Evolutionary conservation across 2,797 vertebrate species (phyloP), one percentile per base, ranked within the genome.

Genomic region (Nyctalus aviator): DNA sequence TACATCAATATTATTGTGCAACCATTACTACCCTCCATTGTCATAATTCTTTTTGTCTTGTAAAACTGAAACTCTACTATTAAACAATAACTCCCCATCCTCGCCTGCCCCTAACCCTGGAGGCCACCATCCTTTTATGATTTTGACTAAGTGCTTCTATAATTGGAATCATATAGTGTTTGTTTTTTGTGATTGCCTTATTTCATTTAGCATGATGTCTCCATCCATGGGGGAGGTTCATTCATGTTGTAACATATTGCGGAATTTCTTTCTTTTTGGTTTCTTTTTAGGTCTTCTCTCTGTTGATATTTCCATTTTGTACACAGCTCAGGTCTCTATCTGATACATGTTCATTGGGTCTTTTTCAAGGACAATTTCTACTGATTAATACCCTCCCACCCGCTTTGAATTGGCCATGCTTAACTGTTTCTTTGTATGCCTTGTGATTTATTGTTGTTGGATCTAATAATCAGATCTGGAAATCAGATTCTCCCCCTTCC

Each of bases 301-400:
- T 82, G 57, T 66, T 88, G 48, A 68, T 75, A 75, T 68, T 88
- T 68, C 37, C 18, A 7, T 88, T 93, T 93, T 83, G 59, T 68
- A 83, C 48, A 57, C 69, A 75, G 30, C 41, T 82, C 8, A 87
- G 30, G 37, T 55, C 68, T 93, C 72, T 73, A 27, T 72, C 62
- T 86, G 37, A 37, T 75, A 18, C 75, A 75, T 83, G 48, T 83
- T 53, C 37, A 69, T 35, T 69, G 59, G 59, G 27, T 59, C 57
- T 83, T 93, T 88, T 83, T 69, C 41, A 68, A 88, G 85, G 25
- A 76, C n/a, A 27, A 3, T 68, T 83, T 75, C 48, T 83, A 55
- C 30, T 76, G 59, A 41, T 88, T 87, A 69, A 7, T 55, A 23
- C 55, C 20, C 53, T 20, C 53, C 10, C 55, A 8, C 55, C 55